Evolutionary conservation across 2,888 invertebrate genomes (phyloP).

Genomic region (Petrolisthes manimaculis): DNA sequence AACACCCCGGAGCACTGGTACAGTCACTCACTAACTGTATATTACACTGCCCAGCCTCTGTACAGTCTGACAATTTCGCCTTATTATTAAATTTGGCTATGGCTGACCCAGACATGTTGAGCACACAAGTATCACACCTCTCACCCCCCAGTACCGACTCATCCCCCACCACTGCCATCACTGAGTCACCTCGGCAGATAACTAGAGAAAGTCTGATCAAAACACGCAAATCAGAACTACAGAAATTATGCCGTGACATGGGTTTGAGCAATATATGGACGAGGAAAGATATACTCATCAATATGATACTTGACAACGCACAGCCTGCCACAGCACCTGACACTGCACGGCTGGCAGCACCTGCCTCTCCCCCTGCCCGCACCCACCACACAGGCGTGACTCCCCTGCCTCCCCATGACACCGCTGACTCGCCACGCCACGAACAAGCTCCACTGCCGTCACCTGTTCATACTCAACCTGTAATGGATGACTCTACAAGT

Average conservation of each 20-base stretch:
- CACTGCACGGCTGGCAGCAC: neutral
- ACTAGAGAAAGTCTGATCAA: neutral
- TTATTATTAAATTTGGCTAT: neutral
- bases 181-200: neutral
- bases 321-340: neutral
- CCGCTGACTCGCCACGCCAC: neutral
- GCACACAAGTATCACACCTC: neutral
- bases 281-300: neutral
- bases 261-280: slow-evolving; percentile 3
- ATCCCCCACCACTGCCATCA: too few species aligned
- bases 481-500: neutral
- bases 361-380: neutral
- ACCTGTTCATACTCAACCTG: neutral
- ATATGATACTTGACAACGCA: neutral
- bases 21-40: neutral
- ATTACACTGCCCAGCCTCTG: neutral
- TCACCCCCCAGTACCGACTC: neutral
- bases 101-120: neutral
- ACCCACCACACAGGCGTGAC: neutral
- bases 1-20: neutral
- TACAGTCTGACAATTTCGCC: neutral
- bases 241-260: neutral
- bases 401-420: neutral
- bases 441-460: neutral
- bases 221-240: neutral